Base-by-base conservation (phyloP, 1,140 invertebrate species). In the Holotrichia oblita region DNA sequence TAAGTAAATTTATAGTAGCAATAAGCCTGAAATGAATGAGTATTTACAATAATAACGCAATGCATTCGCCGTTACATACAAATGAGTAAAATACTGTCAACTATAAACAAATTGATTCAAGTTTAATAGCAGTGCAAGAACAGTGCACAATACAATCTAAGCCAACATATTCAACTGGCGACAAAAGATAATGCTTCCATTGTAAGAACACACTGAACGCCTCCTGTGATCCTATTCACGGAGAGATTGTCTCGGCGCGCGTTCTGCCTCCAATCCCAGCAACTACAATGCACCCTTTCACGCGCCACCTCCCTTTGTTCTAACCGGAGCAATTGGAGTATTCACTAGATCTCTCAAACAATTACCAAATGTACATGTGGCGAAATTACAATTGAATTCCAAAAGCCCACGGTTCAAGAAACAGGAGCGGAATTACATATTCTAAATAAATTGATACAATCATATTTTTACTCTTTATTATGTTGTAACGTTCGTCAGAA, bases 121-220 rank as follows among this genome's bases (percentile, higher is more conserved):
- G 76, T 76, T 79, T 79, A 75, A 79, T 79, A 59, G 78, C 59
- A 20, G 48, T 34, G 73, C 40, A 78, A 61, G 80, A 78, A 78
- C 74, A 77, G 27, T 77, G 79, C 76, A 85, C 82, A 85, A 86
- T 85, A 83, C 84, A 83, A 86, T 85, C 85, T 85, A 85, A 85
- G 82, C 82, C 82, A 84, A 86, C 86, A 86, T 84, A 86, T 85
- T 87, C 86, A 85, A 80, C 83, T 85, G 86, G 84, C 86, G 86
- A 86, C 86, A 85, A 85, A 86, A 86, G 86, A 87, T 87, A 87
- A 87, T 87, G 85, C 85, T 78, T 75, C 82, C 81, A 87, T 87
- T 86, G 85, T 87, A 81, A 83, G 81, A 82, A 84, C 84, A 83
- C 83, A 86, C 81, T 84, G 85, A 83, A 82, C 83, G 84, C 84